These are phyloP conservation scores for Omphaloscelis lunosa DNA, from an alignment of 2,888 invertebrate genomes.

Conservation along the genomic window DNA sequence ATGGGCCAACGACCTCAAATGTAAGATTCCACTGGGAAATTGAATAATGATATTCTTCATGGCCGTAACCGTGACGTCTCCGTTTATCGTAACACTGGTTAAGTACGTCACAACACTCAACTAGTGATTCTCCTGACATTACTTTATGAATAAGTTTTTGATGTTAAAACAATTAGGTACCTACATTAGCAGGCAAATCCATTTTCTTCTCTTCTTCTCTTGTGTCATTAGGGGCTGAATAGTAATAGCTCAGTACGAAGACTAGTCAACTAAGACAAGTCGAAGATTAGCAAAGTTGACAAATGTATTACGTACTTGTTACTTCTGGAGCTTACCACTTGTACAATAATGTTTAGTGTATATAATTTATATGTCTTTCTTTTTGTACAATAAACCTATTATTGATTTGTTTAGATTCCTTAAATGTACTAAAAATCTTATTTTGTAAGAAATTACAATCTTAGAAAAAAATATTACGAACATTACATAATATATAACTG, in stretches of 20 bases:
- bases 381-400: too few relatives aligned
- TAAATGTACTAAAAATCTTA: background rate
- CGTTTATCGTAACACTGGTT: constrained; percentile 16
- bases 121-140: background rate
- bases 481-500: background rate
- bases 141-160: background rate
- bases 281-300: background rate
- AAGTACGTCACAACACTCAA: background rate
- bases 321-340: background rate
- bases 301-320: background rate
- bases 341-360: too few relatives aligned
- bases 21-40: constrained; percentile 48
- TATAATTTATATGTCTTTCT: too few relatives aligned
- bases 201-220: background rate
- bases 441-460: background rate
- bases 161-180: background rate
- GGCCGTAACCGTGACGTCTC: constrained; percentile 38
- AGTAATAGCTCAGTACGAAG: background rate
- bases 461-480: background rate
- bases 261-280: background rate
- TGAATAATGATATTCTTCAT: constrained; percentile 41
- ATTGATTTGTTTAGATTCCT: too few relatives aligned
- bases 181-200: background rate
- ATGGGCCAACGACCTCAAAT: constrained; percentile 53
- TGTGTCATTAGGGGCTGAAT: background rate